Evolutionary conservation across 1,140 invertebrate species (phyloP).

Genomic region (Diuraphis noxia): DNA sequence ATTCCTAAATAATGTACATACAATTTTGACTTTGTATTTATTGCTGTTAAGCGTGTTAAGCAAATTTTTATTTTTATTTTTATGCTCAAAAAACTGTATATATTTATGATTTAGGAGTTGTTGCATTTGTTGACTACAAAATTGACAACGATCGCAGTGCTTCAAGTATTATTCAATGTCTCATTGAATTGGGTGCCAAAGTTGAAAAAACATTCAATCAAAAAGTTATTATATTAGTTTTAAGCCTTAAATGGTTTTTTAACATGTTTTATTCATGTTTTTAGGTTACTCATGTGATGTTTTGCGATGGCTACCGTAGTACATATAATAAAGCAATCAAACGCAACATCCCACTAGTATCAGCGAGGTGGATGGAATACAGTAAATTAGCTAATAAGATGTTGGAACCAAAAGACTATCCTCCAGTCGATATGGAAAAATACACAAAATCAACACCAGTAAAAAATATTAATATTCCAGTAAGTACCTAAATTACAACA

Average conservation of each 20-base stretch:
- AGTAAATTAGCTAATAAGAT: constrained; percentile 31
- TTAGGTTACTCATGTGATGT: constrained; percentile 39
- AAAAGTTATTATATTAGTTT: constrained; percentile 1
- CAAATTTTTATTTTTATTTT: too few relatives aligned
- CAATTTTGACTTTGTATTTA: too few relatives aligned
- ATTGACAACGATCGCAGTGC: constrained; percentile 6
- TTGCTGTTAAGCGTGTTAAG: too few relatives aligned
- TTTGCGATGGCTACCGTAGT: constrained; percentile 30
- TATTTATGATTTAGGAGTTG: constrained; percentile 7
- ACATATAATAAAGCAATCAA: constrained; percentile 27
- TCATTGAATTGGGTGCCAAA: constrained; percentile 20
- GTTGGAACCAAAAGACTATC: constrained; percentile 11
- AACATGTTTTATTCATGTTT: not conserved
- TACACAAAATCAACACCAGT: not conserved
- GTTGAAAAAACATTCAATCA: constrained; percentile 43
- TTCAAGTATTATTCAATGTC: not conserved
- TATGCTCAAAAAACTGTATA: too few relatives aligned
- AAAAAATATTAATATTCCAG: not conserved
- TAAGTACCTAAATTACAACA: not conserved
- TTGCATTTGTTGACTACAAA: constrained; percentile 50
- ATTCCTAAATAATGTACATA: too few relatives aligned
- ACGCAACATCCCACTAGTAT: constrained; percentile 36
- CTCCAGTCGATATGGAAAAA: constrained; percentile 18
- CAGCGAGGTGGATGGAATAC: constrained; percentile 34
- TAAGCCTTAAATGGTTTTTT: not conserved